Evolutionary conservation across 2,797 vertebrate genomes (phyloP), one percentile per base, ranked within the genome.

Genomic region (Microchirus variegatus): DNA sequence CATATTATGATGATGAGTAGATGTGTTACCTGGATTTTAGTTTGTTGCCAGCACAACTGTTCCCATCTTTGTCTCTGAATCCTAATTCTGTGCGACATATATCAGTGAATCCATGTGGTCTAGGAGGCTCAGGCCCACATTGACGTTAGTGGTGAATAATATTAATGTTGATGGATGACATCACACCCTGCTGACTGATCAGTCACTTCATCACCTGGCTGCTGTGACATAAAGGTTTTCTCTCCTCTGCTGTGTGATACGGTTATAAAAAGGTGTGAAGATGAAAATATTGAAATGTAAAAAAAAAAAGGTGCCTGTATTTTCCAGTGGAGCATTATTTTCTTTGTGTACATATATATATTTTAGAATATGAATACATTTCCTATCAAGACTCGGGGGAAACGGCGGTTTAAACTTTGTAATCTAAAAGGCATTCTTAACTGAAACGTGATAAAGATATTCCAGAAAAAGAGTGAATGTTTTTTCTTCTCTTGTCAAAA

Each of bases 391-490:
- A 63, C 45, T 73, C 19, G 4, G 15, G 15, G 10, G 42, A 63
- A 59, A 49, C 62, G 62, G 58, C 40, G 61, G 45, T 85, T 84
- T 79, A 71, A 62, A 73, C 78, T 77, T 89, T 92, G 63, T 75
- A 82, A 86, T 78, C 38, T 31, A 31, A 40, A 70, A 68, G 49
- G 51, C 57, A 45, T 86, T 86, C 62, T 85, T 73, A 77, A 73
- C 49, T 52, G 40, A 73, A 73, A 64, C 44, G 63, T 83, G 58
- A 81, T 84, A 53, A 73, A 82, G 40, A 70, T 47, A 26, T 49
- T 57, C 43, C 59, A 73, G 52, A 58, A 67, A 79, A 78, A 69
- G 47, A 89, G 67, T 75, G 81, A 82, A 83, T 54, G 42, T 75
- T 76, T 84, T 71, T 73, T 77, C 67, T 67, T 49, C 35, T 48